Percentiles rank a stretch among this genome's conserved stretches.
Conservation (phyloP, 2,888 invertebrate genomes). For the Unio pictorum region DNA sequence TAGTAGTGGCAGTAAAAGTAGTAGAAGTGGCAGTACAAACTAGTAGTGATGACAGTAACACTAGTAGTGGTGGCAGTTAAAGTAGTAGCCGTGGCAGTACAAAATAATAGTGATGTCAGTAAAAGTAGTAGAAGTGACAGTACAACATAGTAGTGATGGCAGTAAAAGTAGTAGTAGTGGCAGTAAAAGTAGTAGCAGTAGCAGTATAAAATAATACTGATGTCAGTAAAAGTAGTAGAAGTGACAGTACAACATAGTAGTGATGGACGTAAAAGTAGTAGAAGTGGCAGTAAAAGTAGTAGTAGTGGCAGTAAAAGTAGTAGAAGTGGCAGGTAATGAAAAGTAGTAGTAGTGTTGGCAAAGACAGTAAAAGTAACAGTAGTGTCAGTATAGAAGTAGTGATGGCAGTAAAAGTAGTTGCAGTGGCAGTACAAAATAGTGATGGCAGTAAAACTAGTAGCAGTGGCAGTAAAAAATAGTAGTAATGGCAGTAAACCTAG, state of each 20-base stretch:
- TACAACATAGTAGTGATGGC: not conserved
- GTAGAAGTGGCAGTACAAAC: not conserved
- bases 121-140: not conserved
- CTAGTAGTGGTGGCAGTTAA: not conserved
- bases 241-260: not conserved
- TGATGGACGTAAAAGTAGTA: not conserved
- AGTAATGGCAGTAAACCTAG: too few relatives aligned
- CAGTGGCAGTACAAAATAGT: too few relatives aligned
- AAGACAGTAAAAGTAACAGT: too few relatives aligned
- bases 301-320: not conserved
- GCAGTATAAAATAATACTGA: not conserved
- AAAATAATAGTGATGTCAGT: not conserved
- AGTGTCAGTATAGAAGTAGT: too few relatives aligned
- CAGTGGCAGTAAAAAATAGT: too few relatives aligned
- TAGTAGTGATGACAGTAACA: not conserved
- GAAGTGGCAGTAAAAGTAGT: not conserved
- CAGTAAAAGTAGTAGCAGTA: not conserved
- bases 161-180: not conserved
- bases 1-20: not conserved
- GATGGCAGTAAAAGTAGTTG: too few relatives aligned
- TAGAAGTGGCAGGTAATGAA: not conserved
- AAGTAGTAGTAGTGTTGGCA: too few relatives aligned
- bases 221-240: not conserved
- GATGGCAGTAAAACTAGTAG: too few relatives aligned
- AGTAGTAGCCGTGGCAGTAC: not conserved